Percentiles rank a stretch among this genome's conserved stretches.
These are phyloP conservation scores for Papilio protenor DNA, from an alignment of 2,888 invertebrate genomes.

Conservation along the genomic window DNA sequence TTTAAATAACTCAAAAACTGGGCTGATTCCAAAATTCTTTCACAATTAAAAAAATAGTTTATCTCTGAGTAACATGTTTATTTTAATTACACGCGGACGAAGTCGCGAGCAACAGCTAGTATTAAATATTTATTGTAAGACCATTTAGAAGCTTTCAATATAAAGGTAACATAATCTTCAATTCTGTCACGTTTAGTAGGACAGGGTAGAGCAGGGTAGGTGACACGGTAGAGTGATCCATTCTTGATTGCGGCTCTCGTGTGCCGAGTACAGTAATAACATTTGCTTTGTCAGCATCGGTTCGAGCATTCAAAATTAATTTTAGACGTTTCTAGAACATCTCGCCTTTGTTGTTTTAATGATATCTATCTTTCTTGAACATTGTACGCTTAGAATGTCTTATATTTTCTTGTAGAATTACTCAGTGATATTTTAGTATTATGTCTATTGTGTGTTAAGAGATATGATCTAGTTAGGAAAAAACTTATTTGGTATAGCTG, in stretches of 20 bases:
- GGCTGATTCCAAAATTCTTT: too few species aligned
- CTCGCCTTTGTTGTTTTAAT: conserved; percentile 8
- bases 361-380: conserved; percentile 1
- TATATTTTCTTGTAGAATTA: conserved; percentile 15
- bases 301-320: conserved; percentile 17
- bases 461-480: neutral
- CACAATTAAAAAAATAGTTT: too few species aligned
- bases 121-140: neutral
- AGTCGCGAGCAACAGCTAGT: too few species aligned
- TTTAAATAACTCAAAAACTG: too few species aligned
- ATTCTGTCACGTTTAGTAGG: neutral
- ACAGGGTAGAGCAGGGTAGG: neutral
- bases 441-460: neutral
- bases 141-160: neutral
- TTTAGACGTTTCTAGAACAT: conserved; percentile 11
- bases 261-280: conserved; percentile 14
- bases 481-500: too few species aligned
- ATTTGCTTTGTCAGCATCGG: conserved; percentile 22
- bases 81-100: too few species aligned
- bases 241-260: conserved; percentile 19
- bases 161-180: neutral
- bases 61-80: too few species aligned
- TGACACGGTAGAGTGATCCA: conserved; percentile 11
- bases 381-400: neutral
- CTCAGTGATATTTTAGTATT: neutral